phyloP scores from a whole-genome alignment of 2,113 vertebrate species.

The Rhagologus leucostigma region DNA sequence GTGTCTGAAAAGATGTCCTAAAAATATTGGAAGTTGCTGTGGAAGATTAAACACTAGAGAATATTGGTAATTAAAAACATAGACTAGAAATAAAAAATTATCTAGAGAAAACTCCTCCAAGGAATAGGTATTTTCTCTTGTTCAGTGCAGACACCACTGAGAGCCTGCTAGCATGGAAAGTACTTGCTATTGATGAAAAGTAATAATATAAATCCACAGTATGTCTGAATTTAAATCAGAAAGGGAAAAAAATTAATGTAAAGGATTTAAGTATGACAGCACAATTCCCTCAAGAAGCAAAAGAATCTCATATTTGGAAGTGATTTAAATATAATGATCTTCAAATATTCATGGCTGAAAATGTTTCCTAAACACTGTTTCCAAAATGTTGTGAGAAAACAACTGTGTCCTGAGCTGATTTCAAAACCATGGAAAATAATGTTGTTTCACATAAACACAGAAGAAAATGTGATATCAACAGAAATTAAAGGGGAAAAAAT shows the following conservation, averaged over 20 bases:
- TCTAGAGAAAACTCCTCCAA: background rate
- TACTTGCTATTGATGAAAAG: background rate
- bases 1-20: background rate
- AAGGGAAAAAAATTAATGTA: background rate
- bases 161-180: background rate
- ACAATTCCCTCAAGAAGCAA: background rate
- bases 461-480: conserved; percentile 13
- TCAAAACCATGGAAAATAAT: conserved; percentile 38
- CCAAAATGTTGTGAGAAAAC: conserved; percentile 40
- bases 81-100: background rate
- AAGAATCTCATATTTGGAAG: background rate
- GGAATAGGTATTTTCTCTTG: background rate
- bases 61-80: background rate
- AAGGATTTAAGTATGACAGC: background rate
- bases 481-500: background rate
- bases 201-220: background rate
- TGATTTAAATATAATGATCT: background rate
- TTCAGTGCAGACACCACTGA: background rate
- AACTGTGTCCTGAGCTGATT: conserved; percentile 7
- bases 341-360: conserved; percentile 54
- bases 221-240: conserved; percentile 44
- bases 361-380: conserved; percentile 25
- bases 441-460: conserved; percentile 54
- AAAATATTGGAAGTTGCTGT: background rate
- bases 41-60: background rate